phyloP scores from a whole-genome alignment of 2,797 vertebrate species.

The Premnoplex brunnescens region DNA sequence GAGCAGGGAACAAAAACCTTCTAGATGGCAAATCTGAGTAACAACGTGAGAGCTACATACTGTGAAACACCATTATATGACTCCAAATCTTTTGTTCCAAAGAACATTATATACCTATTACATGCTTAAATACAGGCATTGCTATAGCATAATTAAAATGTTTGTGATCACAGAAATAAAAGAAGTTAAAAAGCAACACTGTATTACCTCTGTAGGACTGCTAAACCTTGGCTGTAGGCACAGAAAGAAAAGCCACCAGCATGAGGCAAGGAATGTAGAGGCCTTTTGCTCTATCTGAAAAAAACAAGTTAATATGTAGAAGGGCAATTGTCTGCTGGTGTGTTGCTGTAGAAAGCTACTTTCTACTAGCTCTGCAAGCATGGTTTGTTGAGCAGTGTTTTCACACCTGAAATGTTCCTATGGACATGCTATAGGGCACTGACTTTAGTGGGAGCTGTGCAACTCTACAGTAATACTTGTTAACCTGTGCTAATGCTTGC shows the following conservation, averaged over 20 bases:
- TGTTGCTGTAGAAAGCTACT: not conserved
- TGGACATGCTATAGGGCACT: not conserved
- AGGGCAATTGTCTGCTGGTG: not conserved
- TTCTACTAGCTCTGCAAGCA: not conserved
- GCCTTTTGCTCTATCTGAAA: not conserved
- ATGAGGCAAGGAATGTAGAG: not conserved
- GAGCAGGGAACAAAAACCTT: not conserved
- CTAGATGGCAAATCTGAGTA: slow-evolving; percentile 10
- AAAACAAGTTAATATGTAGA: not conserved
- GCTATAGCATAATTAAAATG: slow-evolving; percentile 49
- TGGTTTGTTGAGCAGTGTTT: not conserved
- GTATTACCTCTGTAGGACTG: not conserved
- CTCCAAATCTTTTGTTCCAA: slow-evolving; percentile 49
- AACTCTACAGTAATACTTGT: not conserved
- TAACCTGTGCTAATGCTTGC: not conserved
- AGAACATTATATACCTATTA: slow-evolving; percentile 59
- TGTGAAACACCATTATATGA: slow-evolving; percentile 1
- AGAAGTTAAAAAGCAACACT: slow-evolving; percentile 34
- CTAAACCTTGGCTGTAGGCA: not conserved
- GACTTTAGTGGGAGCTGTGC: not conserved
- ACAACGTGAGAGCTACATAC: slow-evolving; percentile 3
- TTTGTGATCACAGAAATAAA: slow-evolving; percentile 54
- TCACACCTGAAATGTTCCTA: not conserved
- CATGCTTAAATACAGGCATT: slow-evolving; percentile 36
- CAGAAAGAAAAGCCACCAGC: slow-evolving; percentile 27